Evolutionary conservation across 2,797 vertebrate genomes (phyloP), one percentile per base, ranked within the genome.

Genomic region (Etheostoma perlongum): DNA sequence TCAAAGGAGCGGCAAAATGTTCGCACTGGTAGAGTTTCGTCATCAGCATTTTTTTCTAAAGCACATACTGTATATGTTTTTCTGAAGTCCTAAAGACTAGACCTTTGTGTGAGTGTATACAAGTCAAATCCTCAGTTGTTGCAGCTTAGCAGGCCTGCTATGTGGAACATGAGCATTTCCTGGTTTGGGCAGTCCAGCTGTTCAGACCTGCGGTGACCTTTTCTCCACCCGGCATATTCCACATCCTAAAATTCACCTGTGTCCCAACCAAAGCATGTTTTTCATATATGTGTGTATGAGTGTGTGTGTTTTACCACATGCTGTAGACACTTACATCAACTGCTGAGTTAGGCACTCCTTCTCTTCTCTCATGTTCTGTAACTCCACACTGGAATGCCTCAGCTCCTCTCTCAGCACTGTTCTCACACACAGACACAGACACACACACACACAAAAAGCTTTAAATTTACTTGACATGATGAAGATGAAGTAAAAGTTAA

Each of bases 201-300:
- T 52, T 71, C 27, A 67, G 42, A 76, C 79, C 54, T 73, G 67
- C 19, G n/a, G 49, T 89, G 90, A 92, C 84, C 90, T 80, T 66
- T 44, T 89, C 71, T 61, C 91, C 85, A 85, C 84, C 89, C 73
- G 15, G 25, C 78, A 89, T 89, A 85, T 69, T 86, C 67, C 75
- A 66, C 87, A 93, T 92, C 88, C 90, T 87, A 71, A 19, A 27
- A 74, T 81, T 76, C 88, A 92, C 84, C 89, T 91, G 89, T 44
- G 10, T 76, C 73, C 54, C 76, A 57, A 66, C 77, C 52, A 64
- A 74, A 78, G 77, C 72, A 27, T 61, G 61, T 66, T 76, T 71
- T 79, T 67, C 9, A 51, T 46, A n/a, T 67, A 6, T 14, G 59
- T 51, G 51, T 67, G 25, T 59, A n/a, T 72, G 61, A 19, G 27